Evolutionary conservation across 2,113 vertebrate genomes (phyloP).

Genomic region (Cygnus buccinator): DNA sequence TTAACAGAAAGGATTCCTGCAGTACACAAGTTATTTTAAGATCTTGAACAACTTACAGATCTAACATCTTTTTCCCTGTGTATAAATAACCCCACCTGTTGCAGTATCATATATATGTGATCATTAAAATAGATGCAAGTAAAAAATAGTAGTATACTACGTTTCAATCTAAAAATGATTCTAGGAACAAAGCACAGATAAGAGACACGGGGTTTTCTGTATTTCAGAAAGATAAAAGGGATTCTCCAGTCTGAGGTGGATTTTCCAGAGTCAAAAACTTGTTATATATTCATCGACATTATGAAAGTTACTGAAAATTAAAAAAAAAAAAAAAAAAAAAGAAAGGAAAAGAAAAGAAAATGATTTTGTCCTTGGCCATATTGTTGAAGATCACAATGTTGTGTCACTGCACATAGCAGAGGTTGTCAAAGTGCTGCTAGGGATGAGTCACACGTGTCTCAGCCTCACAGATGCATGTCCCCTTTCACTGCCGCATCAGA

Average conservation of each 20-base stretch:
- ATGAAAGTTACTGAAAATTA: background rate
- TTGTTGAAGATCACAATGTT: background rate
- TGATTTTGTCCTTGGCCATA: background rate
- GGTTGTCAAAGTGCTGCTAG: background rate
- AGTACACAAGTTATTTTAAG: slow-evolving; percentile 59
- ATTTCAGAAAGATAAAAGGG: background rate
- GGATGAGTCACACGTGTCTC: background rate
- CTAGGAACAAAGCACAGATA: slow-evolving; percentile 15
- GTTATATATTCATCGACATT: background rate
- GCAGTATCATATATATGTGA: slow-evolving; percentile 33
- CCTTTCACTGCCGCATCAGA: background rate
- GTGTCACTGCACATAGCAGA: background rate
- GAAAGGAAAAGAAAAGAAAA: no score
- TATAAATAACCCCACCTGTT: slow-evolving; percentile 66
- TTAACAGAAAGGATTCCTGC: slow-evolving; percentile 52
- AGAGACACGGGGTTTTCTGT: background rate
- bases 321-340: background rate
- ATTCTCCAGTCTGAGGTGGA: background rate
- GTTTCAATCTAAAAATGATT: slow-evolving; percentile 45
- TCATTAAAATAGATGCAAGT: slow-evolving; percentile 52
- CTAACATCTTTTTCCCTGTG: slow-evolving; percentile 37
- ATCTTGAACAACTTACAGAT: slow-evolving; percentile 48
- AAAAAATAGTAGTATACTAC: slow-evolving; percentile 16
- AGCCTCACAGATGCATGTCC: background rate
- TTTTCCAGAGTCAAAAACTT: background rate